A percentile compares a stretch with the other conserved stretches of the same genome.
phyloP scores from a whole-genome alignment of 1,140 invertebrate genomes.

The Kradibia gibbosae region DNA sequence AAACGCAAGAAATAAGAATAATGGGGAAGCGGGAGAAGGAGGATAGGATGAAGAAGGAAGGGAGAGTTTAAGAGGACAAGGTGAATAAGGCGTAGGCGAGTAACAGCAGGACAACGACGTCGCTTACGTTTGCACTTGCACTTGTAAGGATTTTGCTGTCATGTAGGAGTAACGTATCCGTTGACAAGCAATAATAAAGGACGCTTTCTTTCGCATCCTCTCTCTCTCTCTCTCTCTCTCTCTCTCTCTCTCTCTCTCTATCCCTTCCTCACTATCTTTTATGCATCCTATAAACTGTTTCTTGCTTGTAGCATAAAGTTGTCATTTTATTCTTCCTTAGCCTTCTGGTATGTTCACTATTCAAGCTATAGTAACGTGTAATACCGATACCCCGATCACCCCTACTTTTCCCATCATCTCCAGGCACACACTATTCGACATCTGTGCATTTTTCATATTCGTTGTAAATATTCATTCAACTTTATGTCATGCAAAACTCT shows the following conservation, averaged over 20 bases:
- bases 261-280: not conserved
- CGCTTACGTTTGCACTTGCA: slow-evolving; percentile 3
- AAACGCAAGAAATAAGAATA: slow-evolving; percentile 28
- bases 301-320: not conserved
- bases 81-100: not conserved
- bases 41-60: not conserved
- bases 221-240: not conserved
- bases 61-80: not conserved
- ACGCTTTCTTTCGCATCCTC: not conserved
- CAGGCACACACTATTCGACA: not conserved
- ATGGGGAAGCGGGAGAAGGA: not conserved
- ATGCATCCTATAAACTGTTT: too few species aligned
- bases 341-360: not conserved
- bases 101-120: slow-evolving; percentile 24
- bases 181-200: slow-evolving; percentile 14
- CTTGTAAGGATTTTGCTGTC: slow-evolving; percentile 36
- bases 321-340: not conserved
- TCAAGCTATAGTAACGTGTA: not conserved
- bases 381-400: not conserved
- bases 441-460: not conserved
- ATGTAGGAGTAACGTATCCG: slow-evolving; percentile 23
- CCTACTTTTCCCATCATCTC: not conserved
- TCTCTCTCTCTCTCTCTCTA: not conserved
- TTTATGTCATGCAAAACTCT: too few species aligned
- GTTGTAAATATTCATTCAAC: not conserved